These are phyloP conservation scores for Peromyscus attwateri DNA, from an alignment of 2,797 vertebrate species.

Conservation along the genomic window DNA sequence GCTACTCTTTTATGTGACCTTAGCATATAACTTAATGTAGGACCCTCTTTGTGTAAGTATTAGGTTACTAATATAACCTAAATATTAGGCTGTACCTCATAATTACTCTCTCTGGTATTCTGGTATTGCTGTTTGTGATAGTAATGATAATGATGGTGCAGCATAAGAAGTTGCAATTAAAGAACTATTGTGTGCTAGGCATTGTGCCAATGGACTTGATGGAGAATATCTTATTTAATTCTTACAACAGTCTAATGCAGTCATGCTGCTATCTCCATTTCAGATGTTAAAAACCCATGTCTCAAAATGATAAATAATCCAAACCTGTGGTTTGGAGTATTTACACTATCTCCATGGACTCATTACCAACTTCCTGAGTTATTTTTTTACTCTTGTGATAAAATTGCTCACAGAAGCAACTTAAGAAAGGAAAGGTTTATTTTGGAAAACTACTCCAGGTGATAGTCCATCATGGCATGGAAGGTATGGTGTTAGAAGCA, in stretches of 20 bases:
- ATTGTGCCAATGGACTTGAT: not conserved
- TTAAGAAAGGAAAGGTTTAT: not conserved
- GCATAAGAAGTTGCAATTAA: constrained; percentile 46
- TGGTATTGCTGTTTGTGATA: constrained; percentile 13
- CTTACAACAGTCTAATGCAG: not conserved
- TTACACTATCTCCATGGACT: not conserved
- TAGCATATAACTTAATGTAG: not conserved
- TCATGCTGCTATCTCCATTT: constrained; percentile 17
- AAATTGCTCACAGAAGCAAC: not conserved
- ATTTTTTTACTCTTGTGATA: not conserved
- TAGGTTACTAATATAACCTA: not conserved
- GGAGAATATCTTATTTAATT: constrained; percentile 42
- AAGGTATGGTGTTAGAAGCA: not conserved
- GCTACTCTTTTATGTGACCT: not conserved
- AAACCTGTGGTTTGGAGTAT: not conserved
- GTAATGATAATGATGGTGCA: constrained; percentile 26
- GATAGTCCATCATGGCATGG: not conserved
- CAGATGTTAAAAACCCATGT: constrained; percentile 22
- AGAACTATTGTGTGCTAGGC: not conserved
- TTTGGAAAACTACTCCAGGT: not conserved
- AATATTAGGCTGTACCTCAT: not conserved
- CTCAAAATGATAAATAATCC: not conserved
- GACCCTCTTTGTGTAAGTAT: constrained; percentile 30
- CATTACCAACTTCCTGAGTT: constrained; percentile 7
- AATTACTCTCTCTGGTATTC: not conserved